These are phyloP conservation scores for Sinocyclocheilus grahami DNA, from an alignment of 2,113 vertebrate genomes.

Conservation along the genomic window DNA sequence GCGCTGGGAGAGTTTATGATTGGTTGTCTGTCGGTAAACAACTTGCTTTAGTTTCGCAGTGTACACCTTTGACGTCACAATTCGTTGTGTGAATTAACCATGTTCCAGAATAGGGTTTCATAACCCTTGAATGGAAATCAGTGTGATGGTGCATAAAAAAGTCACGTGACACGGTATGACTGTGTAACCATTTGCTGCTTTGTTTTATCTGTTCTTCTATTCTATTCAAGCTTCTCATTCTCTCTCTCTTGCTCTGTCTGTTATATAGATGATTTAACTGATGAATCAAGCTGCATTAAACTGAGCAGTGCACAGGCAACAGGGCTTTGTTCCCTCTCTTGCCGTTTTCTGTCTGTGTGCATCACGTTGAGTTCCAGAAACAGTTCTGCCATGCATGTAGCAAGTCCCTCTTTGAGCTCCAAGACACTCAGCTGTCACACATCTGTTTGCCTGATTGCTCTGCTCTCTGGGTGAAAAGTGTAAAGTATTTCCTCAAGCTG, in stretches of 20 bases:
- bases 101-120: neutral
- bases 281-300: constrained; percentile 33
- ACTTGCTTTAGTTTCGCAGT: neutral
- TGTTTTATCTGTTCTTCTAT: neutral
- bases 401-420: constrained; percentile 19
- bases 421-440: constrained; percentile 34
- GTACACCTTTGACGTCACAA: neutral
- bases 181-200: neutral
- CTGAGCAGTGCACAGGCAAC: constrained; percentile 9
- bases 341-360: constrained; percentile 13
- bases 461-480: constrained; percentile 23
- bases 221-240: neutral
- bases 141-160: neutral
- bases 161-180: neutral
- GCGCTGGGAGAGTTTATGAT: neutral
- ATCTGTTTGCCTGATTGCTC: constrained; percentile 19
- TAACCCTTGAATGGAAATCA: neutral
- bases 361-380: constrained; percentile 24
- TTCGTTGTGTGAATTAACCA: neutral
- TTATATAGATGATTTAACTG: constrained; percentile 39
- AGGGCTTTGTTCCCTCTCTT: neutral
- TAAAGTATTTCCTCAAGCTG: neutral
- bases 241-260: neutral
- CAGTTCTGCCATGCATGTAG: constrained; percentile 22
- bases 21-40: neutral